Evolutionary conservation across 1,140 invertebrate species (phyloP).

Genomic region (Metaphire vulgaris): DNA sequence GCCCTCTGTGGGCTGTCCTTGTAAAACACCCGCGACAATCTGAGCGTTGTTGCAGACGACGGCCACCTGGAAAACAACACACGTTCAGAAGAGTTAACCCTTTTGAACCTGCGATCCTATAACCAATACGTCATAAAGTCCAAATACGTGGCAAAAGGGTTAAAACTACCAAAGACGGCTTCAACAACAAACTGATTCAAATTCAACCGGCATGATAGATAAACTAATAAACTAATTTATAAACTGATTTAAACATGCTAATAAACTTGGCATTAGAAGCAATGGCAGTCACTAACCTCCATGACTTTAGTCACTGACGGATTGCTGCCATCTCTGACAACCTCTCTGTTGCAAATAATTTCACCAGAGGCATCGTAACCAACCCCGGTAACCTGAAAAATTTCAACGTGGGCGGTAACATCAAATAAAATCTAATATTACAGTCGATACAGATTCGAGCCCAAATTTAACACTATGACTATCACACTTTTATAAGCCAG

Average conservation of each 20-base stretch:
- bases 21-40: slow-evolving; percentile 70
- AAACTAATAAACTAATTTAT: slow-evolving; percentile 19
- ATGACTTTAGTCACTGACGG: slow-evolving; percentile 46
- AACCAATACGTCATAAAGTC: no score
- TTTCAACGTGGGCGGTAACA: not conserved
- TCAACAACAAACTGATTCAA: no score
- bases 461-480: not conserved
- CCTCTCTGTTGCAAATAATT: slow-evolving; percentile 67
- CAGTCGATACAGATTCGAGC: not conserved
- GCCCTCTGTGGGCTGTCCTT: slow-evolving; percentile 96
- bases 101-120: no score
- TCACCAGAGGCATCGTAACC: slow-evolving; percentile 83
- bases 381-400: slow-evolving; percentile 66
- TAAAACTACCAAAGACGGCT: no score
- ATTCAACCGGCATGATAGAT: no score
- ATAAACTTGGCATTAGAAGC: no score
- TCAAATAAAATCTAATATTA: no score
- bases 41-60: slow-evolving; percentile 93
- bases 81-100: no score
- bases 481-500: not conserved
- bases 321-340: slow-evolving; percentile 38
- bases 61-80: slow-evolving; percentile 63
- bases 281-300: slow-evolving; percentile 36
- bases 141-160: no score
- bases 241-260: no score